A percentile compares a stretch with the other conserved stretches of the same genome.
phyloP scores from a whole-genome alignment of 2,797 vertebrate species.

The Coranthus polyacanthus region DNA sequence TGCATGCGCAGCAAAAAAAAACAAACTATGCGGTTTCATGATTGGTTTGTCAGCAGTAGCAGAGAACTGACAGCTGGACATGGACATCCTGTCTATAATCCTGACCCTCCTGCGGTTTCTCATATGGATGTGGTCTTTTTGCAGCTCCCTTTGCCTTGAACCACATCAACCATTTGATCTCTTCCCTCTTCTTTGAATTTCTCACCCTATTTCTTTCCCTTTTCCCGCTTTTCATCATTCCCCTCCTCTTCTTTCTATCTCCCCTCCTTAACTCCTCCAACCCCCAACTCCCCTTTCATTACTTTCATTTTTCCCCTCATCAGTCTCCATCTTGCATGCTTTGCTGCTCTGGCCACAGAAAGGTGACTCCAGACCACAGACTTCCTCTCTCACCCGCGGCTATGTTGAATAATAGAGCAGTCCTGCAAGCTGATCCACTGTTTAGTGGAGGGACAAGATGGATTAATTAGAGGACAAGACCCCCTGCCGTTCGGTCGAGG shows the following conservation, averaged over 20 bases:
- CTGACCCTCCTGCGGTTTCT: slow-evolving; percentile 63
- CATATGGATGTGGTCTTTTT: slow-evolving; percentile 50
- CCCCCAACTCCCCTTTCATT: slow-evolving; percentile 45
- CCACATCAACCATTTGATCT: slow-evolving; percentile 65
- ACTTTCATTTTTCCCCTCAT: slow-evolving; percentile 58
- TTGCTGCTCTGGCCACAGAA: slow-evolving; percentile 46
- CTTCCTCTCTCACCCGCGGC: slow-evolving; percentile 73
- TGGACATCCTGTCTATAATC: slow-evolving; percentile 57
- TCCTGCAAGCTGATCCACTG: slow-evolving; percentile 80
- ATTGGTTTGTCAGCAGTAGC: slow-evolving; percentile 63
- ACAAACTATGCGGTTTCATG: slow-evolving; percentile 34
- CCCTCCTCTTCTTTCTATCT: slow-evolving; percentile 8
- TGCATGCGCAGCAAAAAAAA: slow-evolving; percentile 18
- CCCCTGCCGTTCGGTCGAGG: slow-evolving; percentile 51
- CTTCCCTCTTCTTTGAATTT: slow-evolving; percentile 49
- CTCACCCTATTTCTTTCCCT: slow-evolving; percentile 39
- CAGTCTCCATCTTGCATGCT: slow-evolving; percentile 34
- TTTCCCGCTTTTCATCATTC: slow-evolving; percentile 37
- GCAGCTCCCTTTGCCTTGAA: slow-evolving; percentile 43
- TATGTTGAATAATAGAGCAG: slow-evolving; percentile 83
- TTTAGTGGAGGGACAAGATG: slow-evolving; percentile 78
- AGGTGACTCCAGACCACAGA: slow-evolving; percentile 78
- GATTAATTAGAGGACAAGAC: slow-evolving; percentile 84
- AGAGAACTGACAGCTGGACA: slow-evolving; percentile 41
- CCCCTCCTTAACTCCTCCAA: slow-evolving; percentile 5